Percentiles rank a stretch among this genome's conserved stretches.
phyloP scores from a whole-genome alignment of 1,140 invertebrate species.

The Heterodera schachtii region DNA sequence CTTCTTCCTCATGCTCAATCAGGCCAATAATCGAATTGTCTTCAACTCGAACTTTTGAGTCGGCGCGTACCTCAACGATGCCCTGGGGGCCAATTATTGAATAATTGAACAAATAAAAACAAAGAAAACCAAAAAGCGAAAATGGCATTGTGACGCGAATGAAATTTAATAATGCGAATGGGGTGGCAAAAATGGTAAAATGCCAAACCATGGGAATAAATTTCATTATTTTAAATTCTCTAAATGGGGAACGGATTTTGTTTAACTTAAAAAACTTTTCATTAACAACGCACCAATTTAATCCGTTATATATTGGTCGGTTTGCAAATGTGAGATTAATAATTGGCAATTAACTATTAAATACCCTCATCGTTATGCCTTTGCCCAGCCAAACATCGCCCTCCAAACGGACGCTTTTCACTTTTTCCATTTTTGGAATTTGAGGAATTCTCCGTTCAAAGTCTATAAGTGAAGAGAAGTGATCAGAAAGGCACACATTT shows the following conservation, averaged over 20 bases:
- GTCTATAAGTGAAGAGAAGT: neutral
- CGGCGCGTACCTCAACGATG: constrained; percentile 7
- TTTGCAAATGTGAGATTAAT: no score
- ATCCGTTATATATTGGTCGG: no score
- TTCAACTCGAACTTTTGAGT: neutral
- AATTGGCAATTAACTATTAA: no score
- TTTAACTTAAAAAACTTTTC: no score
- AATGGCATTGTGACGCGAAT: neutral
- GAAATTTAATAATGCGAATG: neutral
- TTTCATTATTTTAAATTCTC: no score
- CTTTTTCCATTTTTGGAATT: constrained; percentile 17
- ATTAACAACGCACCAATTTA: no score
- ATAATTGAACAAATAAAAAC: neutral
- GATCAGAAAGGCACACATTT: constrained; percentile 7
- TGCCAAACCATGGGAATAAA: neutral
- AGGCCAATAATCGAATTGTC: constrained; percentile 16
- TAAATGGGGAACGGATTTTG: no score
- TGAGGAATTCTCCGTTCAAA: constrained; percentile 17
- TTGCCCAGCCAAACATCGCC: constrained; percentile 21
- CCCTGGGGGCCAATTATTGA: constrained; percentile 5
- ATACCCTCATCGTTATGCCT: constrained; percentile 15
- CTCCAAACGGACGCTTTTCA: constrained; percentile 11
- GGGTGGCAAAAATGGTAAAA: neutral
- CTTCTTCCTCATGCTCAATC: neutral
- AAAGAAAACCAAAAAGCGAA: neutral